Percentiles rank a stretch among this genome's conserved stretches.
phyloP scores from a whole-genome alignment of 2,113 vertebrate species.

The Ophthalmolycus amberensis region DNA sequence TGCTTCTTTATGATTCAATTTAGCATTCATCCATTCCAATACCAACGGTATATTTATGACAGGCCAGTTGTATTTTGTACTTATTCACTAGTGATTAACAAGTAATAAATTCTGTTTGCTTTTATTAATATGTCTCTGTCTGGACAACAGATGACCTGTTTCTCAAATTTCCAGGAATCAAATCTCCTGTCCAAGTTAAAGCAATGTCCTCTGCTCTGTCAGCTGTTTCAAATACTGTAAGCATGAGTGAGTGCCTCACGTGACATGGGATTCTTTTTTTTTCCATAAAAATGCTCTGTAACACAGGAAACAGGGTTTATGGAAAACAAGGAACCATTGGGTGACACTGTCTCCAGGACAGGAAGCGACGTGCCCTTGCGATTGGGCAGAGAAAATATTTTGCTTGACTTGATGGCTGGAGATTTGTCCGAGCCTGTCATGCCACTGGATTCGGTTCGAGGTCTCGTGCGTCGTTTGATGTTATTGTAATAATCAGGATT shows the following conservation, averaged over 20 bases:
- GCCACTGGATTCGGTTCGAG: constrained; percentile 45
- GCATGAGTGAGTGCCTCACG: constrained; percentile 26
- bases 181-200: constrained; percentile 22
- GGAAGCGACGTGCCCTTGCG: constrained; percentile 77
- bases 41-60: neutral
- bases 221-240: constrained; percentile 14
- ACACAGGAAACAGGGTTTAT: constrained; percentile 75
- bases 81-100: neutral
- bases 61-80: neutral
- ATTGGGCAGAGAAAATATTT: constrained; percentile 83
- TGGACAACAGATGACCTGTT: neutral
- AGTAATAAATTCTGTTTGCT: neutral
- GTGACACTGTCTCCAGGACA: constrained; percentile 71
- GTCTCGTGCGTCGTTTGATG: constrained; percentile 50
- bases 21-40: neutral
- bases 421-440: constrained; percentile 58
- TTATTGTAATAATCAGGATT: constrained; percentile 76
- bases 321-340: constrained; percentile 73
- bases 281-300: constrained; percentile 48
- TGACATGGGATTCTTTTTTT: constrained; percentile 9
- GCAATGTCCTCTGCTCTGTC: constrained; percentile 7
- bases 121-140: neutral
- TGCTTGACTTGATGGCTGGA: constrained; percentile 71
- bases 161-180: constrained; percentile 7
- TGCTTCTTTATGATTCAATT: neutral